These are phyloP conservation scores for Psix sp. DNA, from an alignment of 1,140 invertebrate genomes.

Conservation along the genomic window DNA sequence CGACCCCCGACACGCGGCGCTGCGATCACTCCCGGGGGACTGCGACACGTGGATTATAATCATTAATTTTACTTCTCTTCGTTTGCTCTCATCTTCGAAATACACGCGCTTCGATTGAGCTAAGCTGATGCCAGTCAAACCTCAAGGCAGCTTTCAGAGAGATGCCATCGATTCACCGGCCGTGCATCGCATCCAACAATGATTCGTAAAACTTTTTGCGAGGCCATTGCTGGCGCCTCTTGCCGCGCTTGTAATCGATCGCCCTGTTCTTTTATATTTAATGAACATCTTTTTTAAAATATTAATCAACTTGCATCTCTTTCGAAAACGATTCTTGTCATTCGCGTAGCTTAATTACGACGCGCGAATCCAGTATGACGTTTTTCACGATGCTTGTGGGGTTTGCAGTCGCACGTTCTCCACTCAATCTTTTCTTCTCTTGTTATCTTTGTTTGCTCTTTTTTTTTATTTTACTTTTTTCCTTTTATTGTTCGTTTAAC, in stretches of 20 bases:
- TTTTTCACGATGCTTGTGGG: slow-evolving; percentile 34
- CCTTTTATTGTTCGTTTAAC: slow-evolving; percentile 5
- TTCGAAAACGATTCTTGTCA: slow-evolving; percentile 16
- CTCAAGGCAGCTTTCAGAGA: slow-evolving; percentile 9
- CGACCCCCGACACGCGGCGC: slow-evolving; percentile 29
- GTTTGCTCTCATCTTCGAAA: slow-evolving; percentile 10
- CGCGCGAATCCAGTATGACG: slow-evolving; percentile 6
- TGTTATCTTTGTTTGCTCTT: no score
- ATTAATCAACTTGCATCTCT: slow-evolving; percentile 15
- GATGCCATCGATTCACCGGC: slow-evolving; percentile 7
- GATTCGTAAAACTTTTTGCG: no score
- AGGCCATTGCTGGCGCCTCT: no score
- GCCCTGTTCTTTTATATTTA: background rate
- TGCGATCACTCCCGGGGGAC: slow-evolving; percentile 47
- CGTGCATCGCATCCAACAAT: background rate
- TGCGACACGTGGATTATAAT: slow-evolving; percentile 22
- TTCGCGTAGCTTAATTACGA: slow-evolving; percentile 15
- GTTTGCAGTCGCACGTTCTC: slow-evolving; percentile 5
- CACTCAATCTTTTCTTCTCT: no score
- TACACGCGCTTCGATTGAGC: slow-evolving; percentile 20
- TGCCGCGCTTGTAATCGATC: no score
- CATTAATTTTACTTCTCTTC: slow-evolving; percentile 3
- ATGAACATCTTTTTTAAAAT: background rate
- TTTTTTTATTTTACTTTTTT: background rate
- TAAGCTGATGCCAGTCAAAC: slow-evolving; percentile 4